A percentile compares a stretch with the other conserved stretches of the same genome.
phyloP scores from a whole-genome alignment of 2,888 invertebrate species.

The Drosophila algonquin region DNA sequence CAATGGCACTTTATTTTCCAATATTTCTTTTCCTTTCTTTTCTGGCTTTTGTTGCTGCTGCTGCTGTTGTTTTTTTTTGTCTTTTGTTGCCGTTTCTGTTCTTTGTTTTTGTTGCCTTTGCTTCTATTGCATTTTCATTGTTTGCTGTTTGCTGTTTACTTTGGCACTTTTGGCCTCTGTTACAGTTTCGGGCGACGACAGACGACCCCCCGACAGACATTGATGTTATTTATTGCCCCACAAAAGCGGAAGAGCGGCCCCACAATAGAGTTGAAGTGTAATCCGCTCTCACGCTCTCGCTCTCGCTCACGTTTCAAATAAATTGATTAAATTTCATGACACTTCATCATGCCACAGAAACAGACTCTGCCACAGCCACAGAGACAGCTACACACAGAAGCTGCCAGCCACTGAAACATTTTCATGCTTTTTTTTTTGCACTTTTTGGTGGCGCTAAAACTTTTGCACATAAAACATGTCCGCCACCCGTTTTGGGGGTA shows the following conservation, averaged over 20 bases:
- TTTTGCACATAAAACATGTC: conserved; percentile 66
- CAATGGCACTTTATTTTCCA: conserved; percentile 75
- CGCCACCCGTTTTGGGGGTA: conserved; percentile 2
- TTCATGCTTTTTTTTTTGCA: conserved; percentile 63
- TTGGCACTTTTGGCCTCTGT: conserved; percentile 77
- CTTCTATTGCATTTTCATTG: conserved; percentile 73
- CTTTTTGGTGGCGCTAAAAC: conserved; percentile 57
- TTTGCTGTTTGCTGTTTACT: conserved; percentile 79
- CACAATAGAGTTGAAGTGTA: conserved; percentile 20
- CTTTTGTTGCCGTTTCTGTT: neutral
- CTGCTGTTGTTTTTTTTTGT: neutral
- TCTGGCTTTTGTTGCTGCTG: conserved; percentile 3
- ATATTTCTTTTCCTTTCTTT: conserved; percentile 30
- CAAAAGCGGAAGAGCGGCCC: conserved; percentile 6
- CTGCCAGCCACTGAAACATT: conserved; percentile 48
- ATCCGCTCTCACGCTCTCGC: conserved; percentile 64
- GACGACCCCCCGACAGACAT: neutral
- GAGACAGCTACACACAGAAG: neutral
- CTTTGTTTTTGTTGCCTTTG: neutral
- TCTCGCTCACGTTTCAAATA: conserved; percentile 72
- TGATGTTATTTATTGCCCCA: conserved; percentile 46
- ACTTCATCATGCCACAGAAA: conserved; percentile 68
- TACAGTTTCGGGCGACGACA: conserved; percentile 56
- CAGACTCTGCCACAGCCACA: conserved; percentile 20
- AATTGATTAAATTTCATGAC: conserved; percentile 79